phyloP scores from a whole-genome alignment of 1,140 invertebrate genomes.

The Bicyclus anynana region DNA sequence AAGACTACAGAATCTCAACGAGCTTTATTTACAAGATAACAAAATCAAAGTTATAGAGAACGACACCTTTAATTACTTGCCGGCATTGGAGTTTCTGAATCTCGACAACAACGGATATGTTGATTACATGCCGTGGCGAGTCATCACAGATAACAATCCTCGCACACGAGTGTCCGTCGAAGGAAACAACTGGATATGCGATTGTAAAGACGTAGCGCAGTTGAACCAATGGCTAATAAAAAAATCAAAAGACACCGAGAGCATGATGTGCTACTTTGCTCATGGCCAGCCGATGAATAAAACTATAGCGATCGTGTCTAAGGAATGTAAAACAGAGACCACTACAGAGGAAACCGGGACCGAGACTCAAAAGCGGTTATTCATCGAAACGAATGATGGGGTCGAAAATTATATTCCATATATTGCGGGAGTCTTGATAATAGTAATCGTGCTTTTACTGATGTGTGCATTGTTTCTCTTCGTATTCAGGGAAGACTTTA shows the following conservation, averaged over 20 bases:
- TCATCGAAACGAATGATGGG: slow-evolving; percentile 73
- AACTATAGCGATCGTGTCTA: slow-evolving; percentile 67
- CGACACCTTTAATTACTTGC: slow-evolving; percentile 85
- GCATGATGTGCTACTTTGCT: slow-evolving; percentile 69
- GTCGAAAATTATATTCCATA: slow-evolving; percentile 86
- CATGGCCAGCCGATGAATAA: slow-evolving; percentile 69
- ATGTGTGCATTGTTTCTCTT: slow-evolving; percentile 85
- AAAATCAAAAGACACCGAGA: slow-evolving; percentile 73
- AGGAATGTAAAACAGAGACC: slow-evolving; percentile 70
- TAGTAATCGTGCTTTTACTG: slow-evolving; percentile 86
- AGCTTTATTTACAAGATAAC: slow-evolving; percentile 90
- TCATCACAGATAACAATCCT: slow-evolving; percentile 76
- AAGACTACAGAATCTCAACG: slow-evolving; percentile 83
- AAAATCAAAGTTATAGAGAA: slow-evolving; percentile 85
- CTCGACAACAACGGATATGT: slow-evolving; percentile 89
- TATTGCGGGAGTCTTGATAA: slow-evolving; percentile 85
- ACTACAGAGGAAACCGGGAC: slow-evolving; percentile 70
- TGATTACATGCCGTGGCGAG: slow-evolving; percentile 86
- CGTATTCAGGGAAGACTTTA: slow-evolving; percentile 89
- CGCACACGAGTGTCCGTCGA: slow-evolving; percentile 80
- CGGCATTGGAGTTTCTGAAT: slow-evolving; percentile 85
- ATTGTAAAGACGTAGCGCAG: slow-evolving; percentile 81
- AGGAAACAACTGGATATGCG: slow-evolving; percentile 86
- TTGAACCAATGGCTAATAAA: slow-evolving; percentile 81
- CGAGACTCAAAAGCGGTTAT: slow-evolving; percentile 76